Percentiles rank a stretch among this genome's conserved stretches.
phyloP scores from a whole-genome alignment of 2,888 invertebrate species.

The Lydus trimaculatus region DNA sequence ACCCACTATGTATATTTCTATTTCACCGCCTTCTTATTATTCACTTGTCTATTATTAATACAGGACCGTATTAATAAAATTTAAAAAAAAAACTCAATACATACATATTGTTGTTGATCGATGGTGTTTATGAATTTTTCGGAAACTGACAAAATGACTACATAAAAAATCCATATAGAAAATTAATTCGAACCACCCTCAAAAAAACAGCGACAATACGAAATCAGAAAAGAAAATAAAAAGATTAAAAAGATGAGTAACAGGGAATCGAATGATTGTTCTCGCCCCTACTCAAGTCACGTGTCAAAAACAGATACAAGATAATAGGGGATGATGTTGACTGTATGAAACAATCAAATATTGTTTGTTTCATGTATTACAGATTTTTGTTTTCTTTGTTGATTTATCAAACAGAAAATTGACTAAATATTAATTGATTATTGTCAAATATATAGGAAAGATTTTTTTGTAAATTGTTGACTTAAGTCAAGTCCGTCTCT shows the following conservation, averaged over 20 bases:
- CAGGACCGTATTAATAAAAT: constrained; percentile 17
- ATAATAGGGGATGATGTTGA: constrained; percentile 48
- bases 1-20: constrained; percentile 26
- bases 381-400: constrained; percentile 40
- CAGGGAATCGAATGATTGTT: constrained; percentile 52
- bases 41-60: constrained; percentile 28
- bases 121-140: constrained; percentile 22
- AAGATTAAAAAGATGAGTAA: constrained; percentile 55
- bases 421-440: neutral
- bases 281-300: constrained; percentile 47
- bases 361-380: constrained; percentile 52
- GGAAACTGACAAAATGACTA: constrained; percentile 35
- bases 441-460: neutral
- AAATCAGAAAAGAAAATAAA: constrained; percentile 52
- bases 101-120: constrained; percentile 15
- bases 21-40: constrained; percentile 31
- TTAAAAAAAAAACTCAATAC: neutral
- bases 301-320: constrained; percentile 51
- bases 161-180: constrained; percentile 52
- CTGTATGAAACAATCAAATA: constrained; percentile 49
- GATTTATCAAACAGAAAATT: neutral
- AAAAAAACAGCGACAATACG: constrained; percentile 40
- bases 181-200: constrained; percentile 49
- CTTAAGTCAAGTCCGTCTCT: neutral
- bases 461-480: neutral